Conservation (phyloP, 2,797 vertebrate species). For the Melanotaenia trifasciata region DNA sequence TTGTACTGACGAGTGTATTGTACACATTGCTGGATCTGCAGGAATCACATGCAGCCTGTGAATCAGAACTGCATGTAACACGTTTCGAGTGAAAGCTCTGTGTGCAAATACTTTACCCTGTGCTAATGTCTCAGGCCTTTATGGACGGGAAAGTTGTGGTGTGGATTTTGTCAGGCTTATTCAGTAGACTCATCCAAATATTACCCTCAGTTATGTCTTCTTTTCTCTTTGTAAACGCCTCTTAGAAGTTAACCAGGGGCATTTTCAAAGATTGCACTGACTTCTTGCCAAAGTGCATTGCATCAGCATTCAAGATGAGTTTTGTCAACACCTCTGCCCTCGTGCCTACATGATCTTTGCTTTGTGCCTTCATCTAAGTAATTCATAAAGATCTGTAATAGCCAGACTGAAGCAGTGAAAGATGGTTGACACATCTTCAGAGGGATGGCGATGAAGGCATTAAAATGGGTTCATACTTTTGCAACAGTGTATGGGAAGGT, state of each 20-base stretch:
- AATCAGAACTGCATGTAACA: background rate
- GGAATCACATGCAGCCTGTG: background rate
- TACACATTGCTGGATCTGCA: constrained; percentile 15
- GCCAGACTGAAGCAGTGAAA: background rate
- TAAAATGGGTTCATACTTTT: background rate
- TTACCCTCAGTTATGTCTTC: background rate
- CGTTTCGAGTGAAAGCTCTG: background rate
- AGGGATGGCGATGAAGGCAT: background rate
- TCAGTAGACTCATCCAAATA: background rate
- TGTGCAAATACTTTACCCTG: background rate
- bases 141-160: background rate
- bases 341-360: background rate
- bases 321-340: constrained; percentile 1
- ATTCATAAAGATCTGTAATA: background rate
- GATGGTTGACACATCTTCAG: background rate
- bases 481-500: background rate
- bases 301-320: background rate
- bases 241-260: constrained; percentile 5
- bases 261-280: background rate
- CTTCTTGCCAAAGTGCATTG: constrained; percentile 13
- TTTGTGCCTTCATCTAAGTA: constrained; percentile 2
- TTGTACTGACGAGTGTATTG: constrained; percentile 13
- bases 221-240: background rate
- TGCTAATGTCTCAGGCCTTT: background rate
- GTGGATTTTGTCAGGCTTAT: background rate